Evolutionary conservation across 2,888 invertebrate genomes (phyloP).

Genomic region (Ichneumoninae sp.): DNA sequence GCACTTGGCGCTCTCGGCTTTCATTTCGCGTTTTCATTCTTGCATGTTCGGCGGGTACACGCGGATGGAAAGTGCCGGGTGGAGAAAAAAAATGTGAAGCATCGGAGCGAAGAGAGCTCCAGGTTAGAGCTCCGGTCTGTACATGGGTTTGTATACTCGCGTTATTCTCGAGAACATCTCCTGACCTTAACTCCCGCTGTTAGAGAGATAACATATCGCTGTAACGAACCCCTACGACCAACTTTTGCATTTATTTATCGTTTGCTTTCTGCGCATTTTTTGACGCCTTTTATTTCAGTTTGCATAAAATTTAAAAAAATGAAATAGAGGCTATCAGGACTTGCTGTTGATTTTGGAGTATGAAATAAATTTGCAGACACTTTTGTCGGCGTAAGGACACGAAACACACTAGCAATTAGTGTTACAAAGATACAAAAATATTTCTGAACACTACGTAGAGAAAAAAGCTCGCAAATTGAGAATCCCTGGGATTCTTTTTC

Average conservation of each 20-base stretch:
- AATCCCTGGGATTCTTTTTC: background rate
- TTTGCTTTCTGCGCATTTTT: conserved; percentile 32
- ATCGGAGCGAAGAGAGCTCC: conserved; percentile 35
- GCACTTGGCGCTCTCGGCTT: conserved; percentile 22
- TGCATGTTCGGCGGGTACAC: background rate
- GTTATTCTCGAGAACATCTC: conserved; percentile 49
- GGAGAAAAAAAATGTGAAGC: conserved; percentile 23
- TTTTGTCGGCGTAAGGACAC: too few species aligned
- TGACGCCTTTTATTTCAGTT: conserved; percentile 44
- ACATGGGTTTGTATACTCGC: conserved; percentile 29
- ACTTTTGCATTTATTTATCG: conserved; percentile 58
- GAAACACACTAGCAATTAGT: background rate
- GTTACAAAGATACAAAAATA: background rate
- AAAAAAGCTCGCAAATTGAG: background rate
- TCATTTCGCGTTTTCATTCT: conserved; percentile 52
- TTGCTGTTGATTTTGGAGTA: background rate
- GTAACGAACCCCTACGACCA: conserved; percentile 33
- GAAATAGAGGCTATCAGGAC: background rate
- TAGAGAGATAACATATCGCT: conserved; percentile 23
- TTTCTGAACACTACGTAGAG: background rate
- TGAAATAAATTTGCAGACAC: background rate
- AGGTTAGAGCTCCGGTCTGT: conserved; percentile 2
- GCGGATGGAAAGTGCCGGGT: conserved; percentile 9
- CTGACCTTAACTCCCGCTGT: conserved; percentile 38
- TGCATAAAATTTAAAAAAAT: conserved; percentile 5